Evolutionary conservation across 2,113 vertebrate genomes (phyloP).

Genomic region (Tringa solitaria): DNA sequence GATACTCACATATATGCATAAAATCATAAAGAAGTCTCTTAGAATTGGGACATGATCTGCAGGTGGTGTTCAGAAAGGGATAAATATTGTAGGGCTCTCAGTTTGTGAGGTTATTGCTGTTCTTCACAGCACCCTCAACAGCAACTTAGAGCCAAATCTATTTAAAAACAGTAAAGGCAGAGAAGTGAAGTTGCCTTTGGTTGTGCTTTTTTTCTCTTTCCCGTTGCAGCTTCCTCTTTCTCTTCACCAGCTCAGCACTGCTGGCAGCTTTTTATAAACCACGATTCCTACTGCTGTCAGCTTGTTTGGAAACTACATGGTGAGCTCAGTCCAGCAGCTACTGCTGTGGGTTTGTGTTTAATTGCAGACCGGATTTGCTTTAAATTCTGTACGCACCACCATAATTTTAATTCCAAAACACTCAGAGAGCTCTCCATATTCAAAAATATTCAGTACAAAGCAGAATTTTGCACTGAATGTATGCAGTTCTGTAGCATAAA

Average conservation of each 20-base stretch:
- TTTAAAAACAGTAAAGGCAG: constrained; percentile 63
- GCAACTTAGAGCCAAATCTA: constrained; percentile 40
- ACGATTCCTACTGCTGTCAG: constrained; percentile 71
- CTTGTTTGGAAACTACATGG: constrained; percentile 61
- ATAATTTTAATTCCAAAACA: background rate
- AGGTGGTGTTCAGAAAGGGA: background rate
- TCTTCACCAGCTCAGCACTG: constrained; percentile 75
- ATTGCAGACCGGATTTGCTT: background rate
- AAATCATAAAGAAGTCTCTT: background rate
- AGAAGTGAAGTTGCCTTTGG: constrained; percentile 65
- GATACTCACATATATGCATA: background rate
- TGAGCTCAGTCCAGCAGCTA: constrained; percentile 44
- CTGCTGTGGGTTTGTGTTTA: constrained; percentile 11
- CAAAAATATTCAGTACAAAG: background rate
- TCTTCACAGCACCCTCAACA: constrained; percentile 2
- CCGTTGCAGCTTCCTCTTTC: constrained; percentile 68
- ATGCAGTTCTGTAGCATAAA: background rate
- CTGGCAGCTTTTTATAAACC: constrained; percentile 73
- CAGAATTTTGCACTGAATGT: background rate
- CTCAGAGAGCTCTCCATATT: background rate
- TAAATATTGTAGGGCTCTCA: background rate
- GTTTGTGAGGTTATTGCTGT: background rate
- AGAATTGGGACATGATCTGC: background rate
- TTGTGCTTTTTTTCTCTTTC: constrained; percentile 59
- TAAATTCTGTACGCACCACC: background rate